A percentile compares a stretch with the other conserved stretches of the same genome.
phyloP scores from a whole-genome alignment of 2,888 invertebrate genomes.

The Cryptosula pallasiana region DNA sequence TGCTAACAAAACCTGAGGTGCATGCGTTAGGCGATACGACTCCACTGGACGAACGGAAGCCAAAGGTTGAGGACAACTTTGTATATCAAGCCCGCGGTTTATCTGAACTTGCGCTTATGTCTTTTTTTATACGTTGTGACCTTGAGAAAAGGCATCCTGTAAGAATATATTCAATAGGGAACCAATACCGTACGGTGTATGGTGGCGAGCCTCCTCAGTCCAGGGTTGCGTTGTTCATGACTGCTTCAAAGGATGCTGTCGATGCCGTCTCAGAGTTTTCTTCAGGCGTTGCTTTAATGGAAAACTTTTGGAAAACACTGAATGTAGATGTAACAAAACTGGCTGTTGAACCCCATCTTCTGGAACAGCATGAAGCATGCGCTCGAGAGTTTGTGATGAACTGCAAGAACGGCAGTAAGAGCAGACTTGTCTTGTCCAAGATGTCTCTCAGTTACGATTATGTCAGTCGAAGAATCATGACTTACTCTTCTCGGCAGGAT shows the following conservation, averaged over 20 bases:
- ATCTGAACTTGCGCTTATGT: background rate
- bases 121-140: background rate
- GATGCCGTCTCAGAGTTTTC: background rate
- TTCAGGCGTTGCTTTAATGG: background rate
- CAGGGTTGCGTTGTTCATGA: background rate
- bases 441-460: background rate
- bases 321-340: background rate
- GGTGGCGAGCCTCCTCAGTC: background rate
- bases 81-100: background rate
- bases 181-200: background rate
- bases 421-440: background rate
- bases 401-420: background rate
- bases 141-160: background rate
- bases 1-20: background rate
- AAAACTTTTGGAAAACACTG: background rate
- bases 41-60: background rate
- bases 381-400: background rate
- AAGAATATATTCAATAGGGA: background rate
- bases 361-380: conserved; percentile 11
- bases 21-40: background rate
- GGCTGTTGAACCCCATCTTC: background rate
- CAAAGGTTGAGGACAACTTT: background rate
- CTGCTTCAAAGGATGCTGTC: background rate
- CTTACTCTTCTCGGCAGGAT: background rate
- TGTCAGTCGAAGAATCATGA: conserved; percentile 10